phyloP scores from a whole-genome alignment of 2,113 vertebrate genomes.

The Ia io region DNA sequence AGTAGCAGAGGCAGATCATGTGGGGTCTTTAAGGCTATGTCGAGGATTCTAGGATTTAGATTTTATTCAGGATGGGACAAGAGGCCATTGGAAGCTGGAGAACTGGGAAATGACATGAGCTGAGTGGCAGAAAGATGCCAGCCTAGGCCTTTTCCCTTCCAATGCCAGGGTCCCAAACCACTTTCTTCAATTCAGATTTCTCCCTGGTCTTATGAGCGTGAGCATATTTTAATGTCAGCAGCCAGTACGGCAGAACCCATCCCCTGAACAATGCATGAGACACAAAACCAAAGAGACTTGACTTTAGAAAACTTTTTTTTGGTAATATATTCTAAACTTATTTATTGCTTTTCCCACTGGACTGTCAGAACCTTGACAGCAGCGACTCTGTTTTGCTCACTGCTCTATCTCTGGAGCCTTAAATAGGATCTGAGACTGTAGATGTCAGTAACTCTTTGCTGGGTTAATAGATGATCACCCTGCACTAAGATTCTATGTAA shows the following conservation, averaged over 20 bases:
- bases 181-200: background rate
- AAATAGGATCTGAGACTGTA: background rate
- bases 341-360: background rate
- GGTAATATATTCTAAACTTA: background rate
- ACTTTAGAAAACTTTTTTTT: background rate
- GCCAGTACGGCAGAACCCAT: background rate
- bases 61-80: background rate
- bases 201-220: background rate
- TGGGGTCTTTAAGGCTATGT: background rate
- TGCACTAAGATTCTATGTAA: background rate
- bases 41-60: background rate
- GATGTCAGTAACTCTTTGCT: background rate
- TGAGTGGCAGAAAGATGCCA: background rate
- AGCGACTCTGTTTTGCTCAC: background rate
- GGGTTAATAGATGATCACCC: background rate
- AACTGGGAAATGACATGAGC: rapidly evolving
- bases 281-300: background rate
- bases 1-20: background rate
- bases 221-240: background rate
- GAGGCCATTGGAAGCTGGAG: background rate
- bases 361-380: background rate
- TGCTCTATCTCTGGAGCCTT: background rate
- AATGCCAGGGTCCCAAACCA: background rate
- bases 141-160: background rate
- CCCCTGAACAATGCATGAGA: background rate